Evolutionary conservation across 92 coral and sea anemone genomes (phyloP).

Genomic region (Actinernus sp.): DNA sequence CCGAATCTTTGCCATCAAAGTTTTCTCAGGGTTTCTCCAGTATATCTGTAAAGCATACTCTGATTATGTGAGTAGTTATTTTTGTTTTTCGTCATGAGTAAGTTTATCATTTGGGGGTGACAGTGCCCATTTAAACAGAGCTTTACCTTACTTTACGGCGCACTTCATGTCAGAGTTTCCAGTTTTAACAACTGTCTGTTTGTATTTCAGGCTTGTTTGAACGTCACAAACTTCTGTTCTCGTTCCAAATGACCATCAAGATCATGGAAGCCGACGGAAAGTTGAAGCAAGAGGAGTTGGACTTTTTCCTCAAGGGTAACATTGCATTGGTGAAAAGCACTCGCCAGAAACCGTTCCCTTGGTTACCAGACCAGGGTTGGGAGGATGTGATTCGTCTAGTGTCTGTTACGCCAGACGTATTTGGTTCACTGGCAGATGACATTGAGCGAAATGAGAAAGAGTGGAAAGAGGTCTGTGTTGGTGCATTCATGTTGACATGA

Average conservation of each 20-base stretch:
- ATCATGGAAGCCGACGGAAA: slow-evolving; percentile 98
- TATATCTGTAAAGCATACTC: no score
- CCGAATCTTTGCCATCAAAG: no score
- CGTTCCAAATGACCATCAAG: slow-evolving; percentile 99
- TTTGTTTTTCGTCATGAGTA: no score
- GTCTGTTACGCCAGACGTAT: slow-evolving; percentile 90
- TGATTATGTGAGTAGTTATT: no score
- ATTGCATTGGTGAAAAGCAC: slow-evolving; percentile 96
- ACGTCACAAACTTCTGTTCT: slow-evolving; percentile 94
- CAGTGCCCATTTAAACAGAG: no score
- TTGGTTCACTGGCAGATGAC: slow-evolving; percentile 88
- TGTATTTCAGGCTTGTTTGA: slow-evolving; percentile 84
- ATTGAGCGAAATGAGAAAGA: slow-evolving; percentile 83
- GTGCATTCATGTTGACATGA: no score
- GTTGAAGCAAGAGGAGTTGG: slow-evolving; percentile 95
- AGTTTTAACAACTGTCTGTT: neutral
- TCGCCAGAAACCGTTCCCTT: slow-evolving; percentile 91
- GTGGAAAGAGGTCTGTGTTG: slow-evolving; percentile 99
- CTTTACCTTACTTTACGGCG: no score
- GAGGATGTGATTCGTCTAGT: slow-evolving; percentile 86
- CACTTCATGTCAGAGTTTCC: no score
- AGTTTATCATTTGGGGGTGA: no score
- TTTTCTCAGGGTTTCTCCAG: no score
- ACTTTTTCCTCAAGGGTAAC: slow-evolving; percentile 97
- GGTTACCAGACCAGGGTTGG: slow-evolving; percentile 99